Conservation (phyloP, 2,113 vertebrate species). For the Paedocypris sp. region DNA sequence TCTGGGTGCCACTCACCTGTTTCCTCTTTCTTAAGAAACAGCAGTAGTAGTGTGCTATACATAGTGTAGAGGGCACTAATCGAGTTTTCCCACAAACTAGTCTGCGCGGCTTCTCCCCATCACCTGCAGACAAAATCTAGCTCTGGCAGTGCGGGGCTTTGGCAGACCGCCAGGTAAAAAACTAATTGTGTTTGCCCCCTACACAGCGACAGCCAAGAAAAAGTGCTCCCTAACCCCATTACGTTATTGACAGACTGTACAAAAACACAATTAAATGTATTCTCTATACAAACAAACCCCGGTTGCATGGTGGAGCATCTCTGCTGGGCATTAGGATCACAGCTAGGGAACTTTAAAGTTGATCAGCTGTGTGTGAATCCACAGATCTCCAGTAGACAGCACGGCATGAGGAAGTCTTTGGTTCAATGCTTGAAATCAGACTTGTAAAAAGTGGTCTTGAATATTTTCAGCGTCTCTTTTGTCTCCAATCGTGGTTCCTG, state of each 20-base stretch:
- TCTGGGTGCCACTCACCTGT: no score
- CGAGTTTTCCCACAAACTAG: background rate
- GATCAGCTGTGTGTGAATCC: constrained; percentile 5
- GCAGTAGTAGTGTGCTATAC: background rate
- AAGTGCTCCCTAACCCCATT: constrained; percentile 37
- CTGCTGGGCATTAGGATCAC: constrained; percentile 6
- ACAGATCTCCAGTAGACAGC: constrained; percentile 2
- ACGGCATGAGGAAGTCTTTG: background rate
- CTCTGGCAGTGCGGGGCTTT: constrained; percentile 22
- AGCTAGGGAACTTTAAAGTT: background rate
- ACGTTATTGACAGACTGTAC: constrained; percentile 37
- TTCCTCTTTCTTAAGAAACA: no score
- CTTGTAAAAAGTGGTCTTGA: no score
- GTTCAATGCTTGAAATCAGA: background rate
- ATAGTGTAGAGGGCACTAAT: no score
- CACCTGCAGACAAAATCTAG: constrained; percentile 1
- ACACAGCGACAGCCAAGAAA: constrained; percentile 40
- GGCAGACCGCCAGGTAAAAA: constrained; percentile 47
- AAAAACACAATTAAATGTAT: constrained; percentile 33
- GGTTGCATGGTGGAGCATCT: background rate
- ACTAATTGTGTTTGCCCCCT: constrained; percentile 52
- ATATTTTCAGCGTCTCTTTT: no score
- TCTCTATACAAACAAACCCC: constrained; percentile 22
- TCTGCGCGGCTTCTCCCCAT: background rate
- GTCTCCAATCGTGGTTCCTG: no score